These are phyloP conservation scores for Thamnophis sirtalis DNA, from an alignment of 2,113 vertebrate genomes.

Conservation along the genomic window DNA sequence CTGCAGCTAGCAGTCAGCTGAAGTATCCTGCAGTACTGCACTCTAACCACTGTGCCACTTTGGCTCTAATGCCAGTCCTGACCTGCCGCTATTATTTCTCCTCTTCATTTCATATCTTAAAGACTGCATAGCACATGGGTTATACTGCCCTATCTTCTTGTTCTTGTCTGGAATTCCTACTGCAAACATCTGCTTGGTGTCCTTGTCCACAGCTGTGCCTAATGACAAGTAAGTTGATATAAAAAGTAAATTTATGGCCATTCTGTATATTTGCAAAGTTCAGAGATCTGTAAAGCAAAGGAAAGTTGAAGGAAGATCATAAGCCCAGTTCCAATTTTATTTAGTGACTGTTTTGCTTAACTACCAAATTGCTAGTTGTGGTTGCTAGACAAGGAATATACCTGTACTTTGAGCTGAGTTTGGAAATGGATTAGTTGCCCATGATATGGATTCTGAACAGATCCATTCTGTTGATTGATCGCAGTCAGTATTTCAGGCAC, in stretches of 20 bases:
- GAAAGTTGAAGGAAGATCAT: background rate
- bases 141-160: background rate
- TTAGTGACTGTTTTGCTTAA: background rate
- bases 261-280: background rate
- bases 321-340: background rate
- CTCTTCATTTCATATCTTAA: background rate
- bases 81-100: background rate
- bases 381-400: background rate
- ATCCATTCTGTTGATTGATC: background rate
- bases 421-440: background rate
- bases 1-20: too few species aligned
- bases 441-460: background rate
- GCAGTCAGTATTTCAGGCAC: background rate
- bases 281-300: background rate
- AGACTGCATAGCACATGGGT: background rate
- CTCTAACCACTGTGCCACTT: too few species aligned
- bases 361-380: background rate
- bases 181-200: background rate
- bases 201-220: background rate
- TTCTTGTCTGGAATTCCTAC: background rate
- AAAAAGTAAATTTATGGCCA: background rate
- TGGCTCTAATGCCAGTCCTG: background rate
- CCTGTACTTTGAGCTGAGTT: background rate
- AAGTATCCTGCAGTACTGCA: too few species aligned
- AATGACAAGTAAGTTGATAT: background rate